These are phyloP conservation scores for Pimpla rufipes DNA, from an alignment of 2,888 invertebrate genomes.

Conservation along the genomic window DNA sequence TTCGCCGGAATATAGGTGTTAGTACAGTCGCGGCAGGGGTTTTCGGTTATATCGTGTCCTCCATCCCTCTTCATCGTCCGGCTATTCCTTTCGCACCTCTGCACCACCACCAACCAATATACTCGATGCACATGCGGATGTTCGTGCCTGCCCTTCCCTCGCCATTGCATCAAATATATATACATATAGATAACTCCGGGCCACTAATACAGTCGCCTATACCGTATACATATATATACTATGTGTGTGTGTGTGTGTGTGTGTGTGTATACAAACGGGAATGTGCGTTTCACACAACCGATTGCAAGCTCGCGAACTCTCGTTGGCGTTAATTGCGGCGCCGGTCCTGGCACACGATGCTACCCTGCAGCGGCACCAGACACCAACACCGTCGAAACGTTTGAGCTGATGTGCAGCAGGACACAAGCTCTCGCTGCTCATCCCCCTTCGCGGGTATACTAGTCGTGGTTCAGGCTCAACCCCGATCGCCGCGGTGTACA, in stretches of 20 bases:
- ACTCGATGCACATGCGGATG: conserved; percentile 25
- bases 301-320: conserved; percentile 52
- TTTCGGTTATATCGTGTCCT: conserved; percentile 40
- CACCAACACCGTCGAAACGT: conserved; percentile 40
- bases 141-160: neutral
- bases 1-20: conserved; percentile 10
- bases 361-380: neutral
- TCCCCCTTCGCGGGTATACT: conserved; percentile 1
- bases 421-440: conserved; percentile 6
- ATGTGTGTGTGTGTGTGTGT: neutral
- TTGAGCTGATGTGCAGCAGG: conserved; percentile 21
- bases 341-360: conserved; percentile 58
- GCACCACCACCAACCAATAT: conserved; percentile 37
- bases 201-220: neutral
- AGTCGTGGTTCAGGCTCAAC: conserved; percentile 16
- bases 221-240: neutral
- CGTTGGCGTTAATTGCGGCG: conserved; percentile 69
- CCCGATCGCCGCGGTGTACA: conserved; percentile 24
- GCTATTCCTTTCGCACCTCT: conserved; percentile 27
- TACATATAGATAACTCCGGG: neutral
- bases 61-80: conserved; percentile 35
- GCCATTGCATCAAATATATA: conserved; percentile 14
- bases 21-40: conserved; percentile 7
- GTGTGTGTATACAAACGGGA: conserved; percentile 33
- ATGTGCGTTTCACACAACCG: conserved; percentile 66